These are phyloP conservation scores for Camponotus vicinus DNA, from an alignment of 1,140 invertebrate species.

Conservation along the genomic window DNA sequence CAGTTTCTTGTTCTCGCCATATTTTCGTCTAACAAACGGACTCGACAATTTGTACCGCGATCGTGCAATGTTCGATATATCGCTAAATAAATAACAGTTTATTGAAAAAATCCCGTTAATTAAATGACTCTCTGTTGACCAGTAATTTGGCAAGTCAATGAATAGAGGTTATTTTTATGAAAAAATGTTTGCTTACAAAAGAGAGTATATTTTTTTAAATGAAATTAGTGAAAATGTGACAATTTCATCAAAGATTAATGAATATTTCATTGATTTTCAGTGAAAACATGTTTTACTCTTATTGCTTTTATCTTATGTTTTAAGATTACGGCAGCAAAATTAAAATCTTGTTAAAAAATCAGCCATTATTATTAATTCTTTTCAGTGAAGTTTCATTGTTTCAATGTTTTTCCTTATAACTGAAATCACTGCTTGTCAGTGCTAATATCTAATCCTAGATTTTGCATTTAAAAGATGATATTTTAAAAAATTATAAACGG, in stretches of 20 bases:
- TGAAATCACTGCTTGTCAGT: no score
- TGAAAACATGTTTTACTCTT: no score
- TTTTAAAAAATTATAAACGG: no score
- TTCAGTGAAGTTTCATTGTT: no score
- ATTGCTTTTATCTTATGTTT: no score
- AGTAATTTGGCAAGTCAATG: conserved; percentile 2
- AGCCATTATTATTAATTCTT: no score
- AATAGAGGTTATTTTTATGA: conserved; percentile 15
- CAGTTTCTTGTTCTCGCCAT: conserved; percentile 45
- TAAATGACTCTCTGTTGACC: conserved; percentile 1
- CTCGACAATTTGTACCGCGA: conserved; percentile 38
- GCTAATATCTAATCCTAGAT: no score
- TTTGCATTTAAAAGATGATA: no score
- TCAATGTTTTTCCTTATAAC: not conserved
- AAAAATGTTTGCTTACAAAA: conserved; percentile 3
- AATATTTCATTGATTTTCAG: no score
- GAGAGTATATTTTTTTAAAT: not conserved
- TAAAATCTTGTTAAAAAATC: no score
- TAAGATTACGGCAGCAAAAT: no score
- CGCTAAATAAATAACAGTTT: conserved; percentile 19
- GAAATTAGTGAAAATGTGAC: not conserved
- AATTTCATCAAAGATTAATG: no score
- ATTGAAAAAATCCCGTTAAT: conserved; percentile 39
- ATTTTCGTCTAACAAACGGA: conserved; percentile 45
- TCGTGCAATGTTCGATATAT: conserved; percentile 14